These are phyloP conservation scores for Zeus faber DNA, from an alignment of 2,113 vertebrate species.

Conservation along the genomic window DNA sequence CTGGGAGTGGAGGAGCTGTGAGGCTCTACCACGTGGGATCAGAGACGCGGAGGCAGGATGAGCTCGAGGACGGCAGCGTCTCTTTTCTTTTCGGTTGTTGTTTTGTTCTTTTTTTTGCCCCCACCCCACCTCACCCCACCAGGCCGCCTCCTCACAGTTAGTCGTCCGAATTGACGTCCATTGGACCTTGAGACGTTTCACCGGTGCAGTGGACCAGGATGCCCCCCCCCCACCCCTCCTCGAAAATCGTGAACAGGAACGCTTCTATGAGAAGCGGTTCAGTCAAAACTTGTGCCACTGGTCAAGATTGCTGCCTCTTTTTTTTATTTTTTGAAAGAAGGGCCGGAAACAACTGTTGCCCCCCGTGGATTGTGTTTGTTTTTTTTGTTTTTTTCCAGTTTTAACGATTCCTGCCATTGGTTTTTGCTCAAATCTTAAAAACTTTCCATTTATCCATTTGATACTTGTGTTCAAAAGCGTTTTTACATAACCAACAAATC, in stretches of 20 bases:
- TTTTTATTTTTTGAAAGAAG: conserved; percentile 21
- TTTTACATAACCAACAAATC: conserved; percentile 45
- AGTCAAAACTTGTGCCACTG: conserved; percentile 57
- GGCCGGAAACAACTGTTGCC: conserved; percentile 35
- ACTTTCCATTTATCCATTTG: conserved; percentile 27
- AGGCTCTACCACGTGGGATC: conserved; percentile 35
- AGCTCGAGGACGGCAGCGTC: conserved; percentile 27
- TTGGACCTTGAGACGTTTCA: conserved; percentile 47
- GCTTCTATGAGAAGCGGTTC: conserved; percentile 8
- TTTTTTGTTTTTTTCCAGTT: conserved; percentile 25
- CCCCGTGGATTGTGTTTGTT: conserved; percentile 13
- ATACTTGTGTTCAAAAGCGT: conserved; percentile 48
- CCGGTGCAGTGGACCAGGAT: conserved; percentile 66
- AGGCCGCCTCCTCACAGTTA: conserved; percentile 22
- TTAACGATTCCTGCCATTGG: conserved; percentile 13
- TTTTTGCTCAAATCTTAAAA: conserved; percentile 6
- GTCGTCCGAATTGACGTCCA: conserved; percentile 33
- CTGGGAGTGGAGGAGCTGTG: conserved; percentile 45
- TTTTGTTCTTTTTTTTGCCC: not conserved
- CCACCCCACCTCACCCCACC: conserved; percentile 26
- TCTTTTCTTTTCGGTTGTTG: conserved; percentile 18
- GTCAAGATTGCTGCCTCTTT: conserved; percentile 48
- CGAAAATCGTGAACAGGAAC: conserved; percentile 37
- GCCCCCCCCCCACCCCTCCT: conserved; percentile 16
- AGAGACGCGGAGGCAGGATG: conserved; percentile 27